Base-by-base conservation (phyloP, 2,888 invertebrate genomes). In the Geophilus truncorum region DNA sequence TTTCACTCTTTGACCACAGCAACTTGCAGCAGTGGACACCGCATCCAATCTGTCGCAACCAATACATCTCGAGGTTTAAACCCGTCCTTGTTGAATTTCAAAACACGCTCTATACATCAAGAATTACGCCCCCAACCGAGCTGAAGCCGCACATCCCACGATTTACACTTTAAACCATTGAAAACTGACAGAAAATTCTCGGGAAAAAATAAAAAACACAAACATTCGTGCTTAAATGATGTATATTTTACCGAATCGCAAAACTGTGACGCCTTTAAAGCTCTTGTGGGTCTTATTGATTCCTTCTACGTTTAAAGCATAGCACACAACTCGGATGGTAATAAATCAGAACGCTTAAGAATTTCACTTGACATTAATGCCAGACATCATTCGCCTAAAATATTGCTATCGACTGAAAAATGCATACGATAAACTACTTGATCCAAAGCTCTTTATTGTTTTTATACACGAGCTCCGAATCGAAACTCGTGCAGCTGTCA, bases 21-120 rank as follows among this genome's bases (percentile, higher is more conserved):
- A 62, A 15, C 62, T 62, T 62, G 62, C 62, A 15, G 62, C 62
- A 62, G 9, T 62, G 62, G 62, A 62, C 25, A 62, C 62, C 62
- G 62, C 62, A 62, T 62, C 62, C 62, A 62, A 62, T 62, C 62
- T 62, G 62, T 62, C 62, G 62, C 62, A 5, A 62, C 62, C 62
- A 62, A 62, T 62, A 62, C 25, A 62, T 62, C 62, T 62, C 62
- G 12, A 25, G 62, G 28, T 62, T 45, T 62, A 62, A 62, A 62
- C 62, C 15, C 7, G 12, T 10, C 25, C 62, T 7, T 62, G 62
- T 25, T 62, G 62, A 62, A 25, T 62, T 62, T 23, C 62, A 62
- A 62, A 62, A 25, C 62, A 25, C 25, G 25, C 23, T 18, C 7
- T 15, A 62, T 25, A 15, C 62, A 62, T 62, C 25, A 62, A 62